These are phyloP conservation scores for Cataglyphis cursor DNA, from an alignment of 2,888 invertebrate genomes.

Conservation along the genomic window DNA sequence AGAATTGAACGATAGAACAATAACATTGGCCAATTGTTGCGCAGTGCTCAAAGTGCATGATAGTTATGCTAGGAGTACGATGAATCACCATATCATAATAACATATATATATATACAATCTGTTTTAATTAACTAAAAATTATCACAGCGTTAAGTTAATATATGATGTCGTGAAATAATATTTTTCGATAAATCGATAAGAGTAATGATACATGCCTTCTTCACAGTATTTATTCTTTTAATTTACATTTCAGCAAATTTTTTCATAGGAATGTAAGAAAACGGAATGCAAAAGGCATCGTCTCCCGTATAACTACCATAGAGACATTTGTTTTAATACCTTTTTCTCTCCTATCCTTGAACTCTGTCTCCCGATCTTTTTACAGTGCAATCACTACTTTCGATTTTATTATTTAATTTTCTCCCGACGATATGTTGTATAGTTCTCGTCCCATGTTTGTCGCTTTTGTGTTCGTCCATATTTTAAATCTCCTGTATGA, in stretches of 20 bases:
- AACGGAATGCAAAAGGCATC: conserved; percentile 40
- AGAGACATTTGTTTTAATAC: conserved; percentile 57
- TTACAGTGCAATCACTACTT: conserved; percentile 49
- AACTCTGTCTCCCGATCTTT: conserved; percentile 6
- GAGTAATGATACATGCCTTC: neutral
- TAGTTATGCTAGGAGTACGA: conserved; percentile 62
- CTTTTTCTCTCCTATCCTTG: neutral
- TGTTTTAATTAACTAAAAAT: neutral
- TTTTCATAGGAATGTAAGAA: neutral
- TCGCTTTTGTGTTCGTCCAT: conserved; percentile 86
- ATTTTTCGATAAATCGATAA: neutral
- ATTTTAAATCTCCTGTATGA: conserved; percentile 74
- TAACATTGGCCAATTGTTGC: conserved; percentile 86
- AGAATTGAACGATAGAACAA: conserved; percentile 66
- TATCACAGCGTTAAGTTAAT: neutral
- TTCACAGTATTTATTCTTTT: neutral
- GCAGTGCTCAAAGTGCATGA: conserved; percentile 81
- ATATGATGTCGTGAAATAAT: neutral
- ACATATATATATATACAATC: neutral
- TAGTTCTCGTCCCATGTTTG: conserved; percentile 76
- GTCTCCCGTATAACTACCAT: conserved; percentile 59
- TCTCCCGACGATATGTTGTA: conserved; percentile 48
- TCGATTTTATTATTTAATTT: conserved; percentile 37
- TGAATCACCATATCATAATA: neutral
- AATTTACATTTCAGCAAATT: conserved; percentile 21